Evolutionary conservation across 2,113 vertebrate genomes (phyloP).

Genomic region (Gopherus flavomarginatus): DNA sequence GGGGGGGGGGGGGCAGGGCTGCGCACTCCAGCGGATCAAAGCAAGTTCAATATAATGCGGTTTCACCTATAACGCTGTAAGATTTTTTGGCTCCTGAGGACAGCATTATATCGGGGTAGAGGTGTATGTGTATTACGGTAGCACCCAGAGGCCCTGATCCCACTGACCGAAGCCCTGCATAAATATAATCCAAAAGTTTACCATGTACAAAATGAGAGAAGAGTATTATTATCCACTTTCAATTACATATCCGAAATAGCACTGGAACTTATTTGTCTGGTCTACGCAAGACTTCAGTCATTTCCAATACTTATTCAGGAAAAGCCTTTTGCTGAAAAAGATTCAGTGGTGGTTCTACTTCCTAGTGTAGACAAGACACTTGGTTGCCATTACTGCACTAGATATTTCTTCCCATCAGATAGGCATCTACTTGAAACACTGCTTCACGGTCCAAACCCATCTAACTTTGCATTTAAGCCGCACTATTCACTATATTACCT

Average conservation of each 20-base stretch:
- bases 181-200: conserved; percentile 36
- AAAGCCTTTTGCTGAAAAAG: neutral
- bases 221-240: neutral
- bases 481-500: neutral
- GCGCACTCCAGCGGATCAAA: too few species aligned
- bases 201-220: conserved; percentile 10
- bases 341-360: neutral
- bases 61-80: too few species aligned
- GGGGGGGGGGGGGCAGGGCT: too few species aligned
- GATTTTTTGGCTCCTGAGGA: too few species aligned
- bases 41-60: too few species aligned
- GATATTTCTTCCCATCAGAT: neutral
- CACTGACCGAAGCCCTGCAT: conserved; percentile 41
- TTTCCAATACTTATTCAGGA: neutral
- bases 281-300: conserved; percentile 24
- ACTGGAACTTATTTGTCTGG: neutral
- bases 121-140: conserved; percentile 12
- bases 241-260: neutral
- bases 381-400: neutral
- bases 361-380: neutral
- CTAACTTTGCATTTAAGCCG: neutral
- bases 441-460: neutral
- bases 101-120: too few species aligned
- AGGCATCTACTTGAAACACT: neutral
- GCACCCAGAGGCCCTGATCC: neutral